Evolutionary conservation across 2,797 vertebrate species (phyloP).

Genomic region (Nannoperca australis): DNA sequence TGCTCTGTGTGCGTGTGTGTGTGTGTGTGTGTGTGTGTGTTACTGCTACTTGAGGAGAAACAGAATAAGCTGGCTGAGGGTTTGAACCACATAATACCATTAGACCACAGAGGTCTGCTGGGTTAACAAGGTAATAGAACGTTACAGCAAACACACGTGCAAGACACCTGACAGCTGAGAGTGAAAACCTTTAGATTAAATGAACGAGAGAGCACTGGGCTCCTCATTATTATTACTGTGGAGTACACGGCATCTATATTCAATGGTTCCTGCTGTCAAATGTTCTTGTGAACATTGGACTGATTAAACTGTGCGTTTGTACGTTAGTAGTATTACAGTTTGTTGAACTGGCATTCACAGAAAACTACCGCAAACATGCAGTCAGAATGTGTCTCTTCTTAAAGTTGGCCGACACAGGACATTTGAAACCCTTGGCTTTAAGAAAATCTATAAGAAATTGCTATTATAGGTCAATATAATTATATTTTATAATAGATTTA

Average conservation of each 20-base stretch:
- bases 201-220: not conserved
- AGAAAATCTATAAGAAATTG: not conserved
- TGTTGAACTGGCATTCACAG: not conserved
- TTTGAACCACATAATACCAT: conserved; percentile 60
- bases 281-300: not conserved
- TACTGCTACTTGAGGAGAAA: conserved; percentile 42
- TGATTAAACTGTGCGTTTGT: conserved; percentile 1
- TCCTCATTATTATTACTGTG: not conserved
- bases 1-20: conserved; percentile 23
- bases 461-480: not conserved
- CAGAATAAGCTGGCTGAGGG: conserved; percentile 32
- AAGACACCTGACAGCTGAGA: not conserved
- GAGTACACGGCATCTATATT: not conserved
- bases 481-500: not conserved
- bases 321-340: not conserved
- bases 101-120: conserved; percentile 46
- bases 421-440: not conserved
- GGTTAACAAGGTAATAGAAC: conserved; percentile 31
- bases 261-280: not conserved
- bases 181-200: conserved; percentile 1
- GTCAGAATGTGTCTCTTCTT: not conserved
- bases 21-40: conserved; percentile 17
- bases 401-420: not conserved
- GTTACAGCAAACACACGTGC: not conserved
- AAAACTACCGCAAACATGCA: not conserved